Conservation (phyloP, 2,888 invertebrate genomes). For the Drosophila quinaria region DNA sequence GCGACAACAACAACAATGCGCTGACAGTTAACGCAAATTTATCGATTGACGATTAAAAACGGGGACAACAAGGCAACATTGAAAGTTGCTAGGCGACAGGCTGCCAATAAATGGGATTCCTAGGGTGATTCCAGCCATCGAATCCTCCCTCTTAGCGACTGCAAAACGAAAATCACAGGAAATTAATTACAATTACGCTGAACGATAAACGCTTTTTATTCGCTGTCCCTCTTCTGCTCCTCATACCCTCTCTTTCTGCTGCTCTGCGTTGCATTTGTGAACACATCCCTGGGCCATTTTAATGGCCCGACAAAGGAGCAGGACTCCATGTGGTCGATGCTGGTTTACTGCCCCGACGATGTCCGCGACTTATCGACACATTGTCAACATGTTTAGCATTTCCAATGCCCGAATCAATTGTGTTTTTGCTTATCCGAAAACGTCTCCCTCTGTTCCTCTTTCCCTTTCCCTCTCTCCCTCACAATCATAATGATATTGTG, state of each 20-base stretch:
- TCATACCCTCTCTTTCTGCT: background rate
- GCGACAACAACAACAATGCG: slow-evolving; percentile 51
- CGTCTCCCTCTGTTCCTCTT: background rate
- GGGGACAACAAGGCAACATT: slow-evolving; percentile 33
- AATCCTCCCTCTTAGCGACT: slow-evolving; percentile 31
- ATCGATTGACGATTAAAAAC: slow-evolving; percentile 79
- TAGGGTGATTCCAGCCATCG: slow-evolving; percentile 45
- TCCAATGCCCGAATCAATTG: slow-evolving; percentile 64
- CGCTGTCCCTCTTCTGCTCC: slow-evolving; percentile 1
- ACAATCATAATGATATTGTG: slow-evolving; percentile 62
- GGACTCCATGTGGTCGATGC: slow-evolving; percentile 21
- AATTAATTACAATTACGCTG: slow-evolving; percentile 82
- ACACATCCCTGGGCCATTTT: slow-evolving; percentile 9
- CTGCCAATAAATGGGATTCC: slow-evolving; percentile 15
- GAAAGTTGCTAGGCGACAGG: slow-evolving; percentile 48
- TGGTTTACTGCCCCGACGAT: slow-evolving; percentile 56
- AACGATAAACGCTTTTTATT: slow-evolving; percentile 58
- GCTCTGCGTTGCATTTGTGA: background rate
- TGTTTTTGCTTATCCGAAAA: slow-evolving; percentile 36
- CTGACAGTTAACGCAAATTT: slow-evolving; percentile 82
- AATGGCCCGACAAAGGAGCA: slow-evolving; percentile 13
- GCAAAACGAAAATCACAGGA: slow-evolving; percentile 74
- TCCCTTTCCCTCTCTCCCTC: background rate
- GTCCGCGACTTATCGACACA: slow-evolving; percentile 58
- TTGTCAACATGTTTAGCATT: slow-evolving; percentile 67